Evolutionary conservation across 2,888 invertebrate species (phyloP), one percentile per base, ranked within the genome.

Genomic region (Arctia plantaginis): DNA sequence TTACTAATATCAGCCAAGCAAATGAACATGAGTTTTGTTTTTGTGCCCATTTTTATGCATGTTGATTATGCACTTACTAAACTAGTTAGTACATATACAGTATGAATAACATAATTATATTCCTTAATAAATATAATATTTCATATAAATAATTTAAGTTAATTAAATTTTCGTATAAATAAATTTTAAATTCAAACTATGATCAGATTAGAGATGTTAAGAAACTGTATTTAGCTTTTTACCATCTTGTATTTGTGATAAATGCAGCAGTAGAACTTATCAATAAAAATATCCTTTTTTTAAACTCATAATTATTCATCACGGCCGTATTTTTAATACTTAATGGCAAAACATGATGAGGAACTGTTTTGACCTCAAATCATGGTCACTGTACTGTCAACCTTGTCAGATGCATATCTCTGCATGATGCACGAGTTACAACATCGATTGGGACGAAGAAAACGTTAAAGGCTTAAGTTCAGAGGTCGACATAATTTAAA

Each of bases 311-410:
- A 27, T 59, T 27, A 27, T 59, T 27, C 15, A 4, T 59, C 59
- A 27, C 59, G 59, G 59, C 27, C 27, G 6, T 27, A 59, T 59
- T 59, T 27, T 59, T 15, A 59, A 59, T 59, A 27, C 27, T 13
- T n/a, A n/a, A n/a, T 55, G 12, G 3, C n/a, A 12, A 55, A 15
- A 30, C 3, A 59, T 23, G 12, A 18, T 18, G 10, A 51, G 41
- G 27, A 33, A 20, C 47, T 47, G 18, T 62, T 27, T 41, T 44
- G 20, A 23, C 27, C 18, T 27, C 23, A 30, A 64, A 44, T 62
- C 62, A 44, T 70, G 70, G 70, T 70, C 41, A 64, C 30, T 18
- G 18, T 47, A 71, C 47, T 51, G 44, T 35, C 65, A 47, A 51
- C 65, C 66, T 47, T 64, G 62, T 62, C 35, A 20, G n/a, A 27